Evolutionary conservation across 2,113 vertebrate species (phyloP), one percentile per base, ranked within the genome.

Genomic region (Beaufortia kweichowensis): DNA sequence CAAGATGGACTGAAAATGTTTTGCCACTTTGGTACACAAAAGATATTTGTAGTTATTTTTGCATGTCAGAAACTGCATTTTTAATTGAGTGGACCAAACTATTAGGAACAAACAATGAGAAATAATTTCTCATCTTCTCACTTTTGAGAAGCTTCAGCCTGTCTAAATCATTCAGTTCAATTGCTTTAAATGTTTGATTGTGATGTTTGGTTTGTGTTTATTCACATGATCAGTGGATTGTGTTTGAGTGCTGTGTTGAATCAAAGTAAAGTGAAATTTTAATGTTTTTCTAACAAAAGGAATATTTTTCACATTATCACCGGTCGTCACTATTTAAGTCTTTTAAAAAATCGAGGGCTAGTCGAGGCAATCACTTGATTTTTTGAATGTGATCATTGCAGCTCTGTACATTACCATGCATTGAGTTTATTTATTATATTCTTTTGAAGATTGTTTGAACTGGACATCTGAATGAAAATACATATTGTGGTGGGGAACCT

Each of bases 331-430:
- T n/a, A n/a, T 46, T 46, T 60, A 6, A 60, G 43, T 28, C 33
- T 59, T 41, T 61, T 77, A 10, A 10, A 11, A 41, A 72, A 77
- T 9, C 17, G 65, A 77, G 43, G 56, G 55, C 28, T 65, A 67
- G 50, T 59, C 6, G 50, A 77, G 39, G 39, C 75, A 65, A 48
- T 68, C 24, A 12, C 15, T 31, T 19, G 21, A 39, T 61, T 33
- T 70, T 48, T 53, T 60, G 64, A 77, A 77, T 69, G 65, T 62
- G 50, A 41, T 66, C 8, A 48, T 53, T 57, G 46, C 17, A 29
- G 3, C 28, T 19, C 19, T 2, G 9, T 12, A 10, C 35, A 33
- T 39, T 24, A 39, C 48, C 1, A 21, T 56, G 53, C 21, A 31
- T n/a, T n/a, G 24, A 24, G 39, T 35, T 23, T 23, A 23, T 55